Base-by-base conservation (phyloP, 2,113 vertebrate genomes). In the Electrona antarctica region DNA sequence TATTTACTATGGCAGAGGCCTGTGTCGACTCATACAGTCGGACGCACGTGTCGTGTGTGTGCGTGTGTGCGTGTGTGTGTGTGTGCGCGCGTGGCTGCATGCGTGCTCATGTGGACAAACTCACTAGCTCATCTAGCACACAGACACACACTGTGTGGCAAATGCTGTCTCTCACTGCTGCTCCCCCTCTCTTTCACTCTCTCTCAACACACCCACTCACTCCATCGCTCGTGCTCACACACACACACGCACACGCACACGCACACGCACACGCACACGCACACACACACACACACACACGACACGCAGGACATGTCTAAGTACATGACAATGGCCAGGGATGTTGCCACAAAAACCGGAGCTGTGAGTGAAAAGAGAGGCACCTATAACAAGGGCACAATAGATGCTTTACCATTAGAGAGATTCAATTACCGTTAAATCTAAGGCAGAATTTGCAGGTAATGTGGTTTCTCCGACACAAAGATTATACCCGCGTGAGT, bases 1-100 rank as follows among this genome's bases (percentile, higher is more conserved):
- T 92, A 92, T 93, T 91, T 88, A 90, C 78, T 77, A 73, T 91
- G 87, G 89, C 89, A 90, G 83, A 86, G 86, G 86, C 79, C 85
- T 49, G 70, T 83, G 83, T 84, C 81, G 64, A 69, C 76, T 87
- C 83, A 71, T 78, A 78, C 79, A 76, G 75, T 59, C 52, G 21
- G 78, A 78, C 79, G 83, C 69, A 60, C 50, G 66, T 64, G 5
- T 54, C 3, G 33, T 41, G 33, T 41, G 33, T 4, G 33, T 41
- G 33, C 2, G 33, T 41, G 33, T 41, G 33, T 41, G 33, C 2
- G 33, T 41, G 33, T 41, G 33, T 41, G 33, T 41, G 33, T 3
- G 33, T 4, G 33, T 41, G 33, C 33, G 33, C 2, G 33, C 5
- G 33, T 41, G 21, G 21, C 21, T 21, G 21, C 21, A 1, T 21